phyloP scores from a whole-genome alignment of 2,797 vertebrate species.

The Gephyroberyx darwinii region DNA sequence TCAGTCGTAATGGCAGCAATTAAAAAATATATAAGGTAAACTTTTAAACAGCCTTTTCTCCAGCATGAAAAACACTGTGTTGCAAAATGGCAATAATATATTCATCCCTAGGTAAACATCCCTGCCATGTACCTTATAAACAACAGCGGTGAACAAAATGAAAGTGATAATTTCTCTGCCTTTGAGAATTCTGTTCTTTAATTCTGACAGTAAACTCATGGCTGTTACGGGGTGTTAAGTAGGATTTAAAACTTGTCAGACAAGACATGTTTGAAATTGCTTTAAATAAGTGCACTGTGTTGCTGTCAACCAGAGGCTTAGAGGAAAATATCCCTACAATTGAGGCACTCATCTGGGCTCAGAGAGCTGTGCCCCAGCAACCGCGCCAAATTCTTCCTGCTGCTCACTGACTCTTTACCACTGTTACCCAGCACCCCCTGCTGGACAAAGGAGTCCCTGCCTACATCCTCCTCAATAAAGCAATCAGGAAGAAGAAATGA shows the following conservation, averaged over 20 bases:
- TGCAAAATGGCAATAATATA: constrained; percentile 83
- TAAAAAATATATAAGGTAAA: constrained; percentile 79
- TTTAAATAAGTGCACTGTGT: constrained; percentile 91
- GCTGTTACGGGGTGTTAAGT: constrained; percentile 89
- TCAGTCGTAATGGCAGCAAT: constrained; percentile 79
- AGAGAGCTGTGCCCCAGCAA: constrained; percentile 79
- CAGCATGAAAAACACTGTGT: constrained; percentile 77
- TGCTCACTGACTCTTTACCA: constrained; percentile 48
- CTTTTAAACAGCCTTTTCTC: constrained; percentile 77
- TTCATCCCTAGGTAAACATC: constrained; percentile 87
- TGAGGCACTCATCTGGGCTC: constrained; percentile 86
- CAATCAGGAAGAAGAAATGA: background rate
- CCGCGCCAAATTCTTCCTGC: constrained; percentile 61
- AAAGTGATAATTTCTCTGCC: constrained; percentile 86
- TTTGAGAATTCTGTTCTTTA: constrained; percentile 87
- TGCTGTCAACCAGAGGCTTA: constrained; percentile 89
- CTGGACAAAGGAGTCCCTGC: constrained; percentile 48
- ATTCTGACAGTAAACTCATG: constrained; percentile 89
- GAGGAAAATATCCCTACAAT: constrained; percentile 87
- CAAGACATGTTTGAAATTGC: constrained; percentile 92
- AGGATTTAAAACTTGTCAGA: constrained; percentile 92
- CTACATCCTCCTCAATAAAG: background rate
- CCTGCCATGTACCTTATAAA: constrained; percentile 82
- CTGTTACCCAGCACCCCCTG: constrained; percentile 84
- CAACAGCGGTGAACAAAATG: constrained; percentile 84